These are phyloP conservation scores for Heliconius melpomene DNA, from an alignment of 1,140 invertebrate genomes.

Conservation along the genomic window DNA sequence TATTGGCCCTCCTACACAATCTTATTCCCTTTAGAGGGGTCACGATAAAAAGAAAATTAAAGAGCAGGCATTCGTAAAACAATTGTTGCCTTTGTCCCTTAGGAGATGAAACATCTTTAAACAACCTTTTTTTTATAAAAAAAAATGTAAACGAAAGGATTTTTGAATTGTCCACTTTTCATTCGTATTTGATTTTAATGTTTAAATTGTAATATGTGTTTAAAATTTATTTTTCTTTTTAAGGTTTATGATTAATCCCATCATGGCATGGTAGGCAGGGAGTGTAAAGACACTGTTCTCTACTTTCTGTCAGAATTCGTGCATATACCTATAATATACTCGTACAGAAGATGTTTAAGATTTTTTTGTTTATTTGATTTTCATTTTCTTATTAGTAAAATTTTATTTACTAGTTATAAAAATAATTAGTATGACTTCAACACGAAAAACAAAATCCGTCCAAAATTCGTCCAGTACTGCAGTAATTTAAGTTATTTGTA, in stretches of 20 bases:
- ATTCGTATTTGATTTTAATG: not conserved
- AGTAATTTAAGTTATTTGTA: not conserved
- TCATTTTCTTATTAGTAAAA: too few species aligned
- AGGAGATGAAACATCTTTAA: conserved; percentile 24
- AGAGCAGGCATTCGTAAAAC: conserved; percentile 28
- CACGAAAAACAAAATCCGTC: not conserved
- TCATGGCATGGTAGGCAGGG: too few species aligned
- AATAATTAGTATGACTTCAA: not conserved
- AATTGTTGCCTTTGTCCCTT: conserved; percentile 6
- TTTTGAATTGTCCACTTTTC: conserved; percentile 5
- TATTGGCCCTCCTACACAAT: conserved; percentile 22
- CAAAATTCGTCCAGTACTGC: not conserved
- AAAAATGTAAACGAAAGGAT: conserved; percentile 16
- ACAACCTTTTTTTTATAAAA: not conserved
- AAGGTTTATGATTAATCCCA: too few species aligned
- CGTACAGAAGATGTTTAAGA: too few species aligned
- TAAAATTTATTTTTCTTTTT: not conserved
- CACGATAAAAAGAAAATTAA: conserved; percentile 32
- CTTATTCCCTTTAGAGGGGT: conserved; percentile 26
- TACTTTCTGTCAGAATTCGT: too few species aligned
- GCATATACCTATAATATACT: too few species aligned
- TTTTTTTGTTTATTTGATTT: too few species aligned
- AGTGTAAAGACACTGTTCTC: too few species aligned
- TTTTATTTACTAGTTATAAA: too few species aligned
- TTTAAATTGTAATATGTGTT: not conserved